These are phyloP conservation scores for Eilema caniola DNA, from an alignment of 2,888 invertebrate species.

Conservation along the genomic window DNA sequence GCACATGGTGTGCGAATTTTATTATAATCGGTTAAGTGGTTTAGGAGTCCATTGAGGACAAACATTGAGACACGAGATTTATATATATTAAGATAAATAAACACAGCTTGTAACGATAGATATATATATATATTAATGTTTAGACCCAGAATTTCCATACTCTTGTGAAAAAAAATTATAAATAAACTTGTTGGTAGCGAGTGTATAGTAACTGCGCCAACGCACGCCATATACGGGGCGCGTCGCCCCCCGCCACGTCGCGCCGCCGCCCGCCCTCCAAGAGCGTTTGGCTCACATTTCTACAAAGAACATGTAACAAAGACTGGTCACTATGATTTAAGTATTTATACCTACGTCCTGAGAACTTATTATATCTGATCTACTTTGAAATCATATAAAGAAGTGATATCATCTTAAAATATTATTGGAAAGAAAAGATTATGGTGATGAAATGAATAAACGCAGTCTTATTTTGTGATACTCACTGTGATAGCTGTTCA, in stretches of 20 bases:
- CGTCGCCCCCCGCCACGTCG: slow-evolving; percentile 50
- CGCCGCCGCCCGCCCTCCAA: slow-evolving; percentile 67
- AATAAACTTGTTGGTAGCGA: slow-evolving; percentile 44
- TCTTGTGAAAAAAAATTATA: neutral
- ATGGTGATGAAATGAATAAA: no score
- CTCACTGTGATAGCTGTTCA: no score
- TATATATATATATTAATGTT: no score
- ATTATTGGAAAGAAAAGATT: no score
- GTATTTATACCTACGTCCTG: slow-evolving; percentile 1
- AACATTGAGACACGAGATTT: no score
- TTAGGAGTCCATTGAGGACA: no score
- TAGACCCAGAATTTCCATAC: neutral
- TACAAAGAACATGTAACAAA: slow-evolving; percentile 59
- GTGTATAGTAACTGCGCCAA: slow-evolving; percentile 67
- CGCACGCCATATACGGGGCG: slow-evolving; percentile 77
- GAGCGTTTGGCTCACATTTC: slow-evolving; percentile 78
- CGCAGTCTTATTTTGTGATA: no score
- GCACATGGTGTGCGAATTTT: no score
- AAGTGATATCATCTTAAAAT: neutral
- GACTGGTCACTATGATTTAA: slow-evolving; percentile 24
- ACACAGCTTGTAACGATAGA: neutral
- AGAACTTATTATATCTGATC: neutral
- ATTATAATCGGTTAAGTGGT: no score
- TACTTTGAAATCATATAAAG: no score
- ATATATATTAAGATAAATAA: no score